Conservation (phyloP, 2,113 vertebrate species). For the Crypturellus undulatus region DNA sequence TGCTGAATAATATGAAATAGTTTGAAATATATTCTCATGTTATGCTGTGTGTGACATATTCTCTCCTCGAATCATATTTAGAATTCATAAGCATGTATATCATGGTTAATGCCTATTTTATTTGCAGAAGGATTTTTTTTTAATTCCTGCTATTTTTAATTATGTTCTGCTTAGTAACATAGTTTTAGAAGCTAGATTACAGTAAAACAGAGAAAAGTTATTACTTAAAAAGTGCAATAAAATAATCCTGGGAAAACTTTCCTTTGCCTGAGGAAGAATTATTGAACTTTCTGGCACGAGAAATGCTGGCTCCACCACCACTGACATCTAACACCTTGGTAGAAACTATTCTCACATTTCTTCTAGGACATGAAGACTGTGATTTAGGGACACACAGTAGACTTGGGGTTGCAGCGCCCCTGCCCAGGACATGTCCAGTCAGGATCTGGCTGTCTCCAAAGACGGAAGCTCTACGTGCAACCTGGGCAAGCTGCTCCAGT, state of each 20-base stretch:
- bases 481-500: neutral
- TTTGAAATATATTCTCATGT: neutral
- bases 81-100: neutral
- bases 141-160: neutral
- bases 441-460: neutral
- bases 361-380: neutral
- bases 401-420: neutral
- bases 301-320: neutral
- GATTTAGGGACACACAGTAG: neutral
- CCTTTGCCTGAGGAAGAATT: neutral
- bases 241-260: neutral
- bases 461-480: no score
- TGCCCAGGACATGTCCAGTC: neutral
- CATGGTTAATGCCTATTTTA: neutral
- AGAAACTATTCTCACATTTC: neutral
- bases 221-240: neutral
- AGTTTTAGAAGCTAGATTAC: neutral
- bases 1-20: neutral
- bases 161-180: neutral
- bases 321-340: fast-evolving
- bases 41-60: neutral
- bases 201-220: neutral
- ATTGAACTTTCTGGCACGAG: neutral
- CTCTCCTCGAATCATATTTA: neutral
- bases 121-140: neutral